Evolutionary conservation across 2,888 invertebrate genomes (phyloP), one percentile per base, ranked within the genome.

Genomic region (Byasa hedistus): DNA sequence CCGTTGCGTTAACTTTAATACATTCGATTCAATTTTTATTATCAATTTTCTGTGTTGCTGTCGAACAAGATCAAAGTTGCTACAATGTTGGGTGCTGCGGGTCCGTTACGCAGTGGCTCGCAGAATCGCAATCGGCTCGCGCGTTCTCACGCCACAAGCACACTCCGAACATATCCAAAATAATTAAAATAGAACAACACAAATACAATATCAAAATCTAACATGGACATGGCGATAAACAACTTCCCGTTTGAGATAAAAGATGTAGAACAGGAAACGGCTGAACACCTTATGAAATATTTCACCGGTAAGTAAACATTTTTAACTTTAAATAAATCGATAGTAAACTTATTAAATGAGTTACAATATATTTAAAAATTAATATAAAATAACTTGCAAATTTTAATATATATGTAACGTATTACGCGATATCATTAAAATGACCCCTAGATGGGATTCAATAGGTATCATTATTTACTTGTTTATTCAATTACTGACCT

Each of bases 261-360:
- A 19, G 73, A 76, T 60, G 74, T 77, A 15, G 77, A 76, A 23
- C 61, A 70, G 8, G 71, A 75, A 52, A 66, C 72, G 3, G 71
- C 76, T 0, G 69, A 71, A 62, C 64, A 66, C 57, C 69, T 77
- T 17, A 76, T 76, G 77, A 72, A 73, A 60, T 75, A 73, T 69
- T 77, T 76, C 59, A 76, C 72, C 65, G 76, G 77, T 77, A 64
- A 73, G 66, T 71, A 61, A 51, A n/a, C n/a, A 15, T 23, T 19
- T 48, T 19, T 48, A 48, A 19, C 17, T 17, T 19, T 48, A 19
- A 48, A 48, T 48, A 48, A 17, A 48, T 32, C 32, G 32, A 10
- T 32, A 32, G 10, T 32, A 7, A 7, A 32, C 32, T 32, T 8
- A n/a, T n/a, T 32, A 32, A 7, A 27, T 27, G 4, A 27, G 5